Percentiles rank a stretch among this genome's conserved stretches.
These are phyloP conservation scores for Miltochrista miniata DNA, from an alignment of 2,888 invertebrate genomes.

Conservation along the genomic window DNA sequence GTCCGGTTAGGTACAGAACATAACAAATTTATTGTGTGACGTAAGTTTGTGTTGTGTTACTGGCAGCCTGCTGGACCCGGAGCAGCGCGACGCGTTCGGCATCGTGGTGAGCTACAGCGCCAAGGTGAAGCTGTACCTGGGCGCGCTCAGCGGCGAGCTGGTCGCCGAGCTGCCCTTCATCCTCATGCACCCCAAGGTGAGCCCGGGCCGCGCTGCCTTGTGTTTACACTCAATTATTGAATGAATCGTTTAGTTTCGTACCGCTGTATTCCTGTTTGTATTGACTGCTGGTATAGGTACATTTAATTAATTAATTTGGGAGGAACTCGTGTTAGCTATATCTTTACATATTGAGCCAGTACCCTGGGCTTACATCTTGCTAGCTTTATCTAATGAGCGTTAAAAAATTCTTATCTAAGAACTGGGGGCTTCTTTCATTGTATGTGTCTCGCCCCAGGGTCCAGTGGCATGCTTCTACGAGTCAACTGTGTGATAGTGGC, in stretches of 20 bases:
- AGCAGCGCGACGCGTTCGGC: constrained; percentile 96
- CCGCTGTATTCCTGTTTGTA: background rate
- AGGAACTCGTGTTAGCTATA: too few species aligned
- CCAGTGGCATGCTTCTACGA: constrained; percentile 12
- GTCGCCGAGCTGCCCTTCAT: constrained; percentile 96
- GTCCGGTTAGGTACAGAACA: too few species aligned
- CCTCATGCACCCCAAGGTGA: constrained; percentile 94
- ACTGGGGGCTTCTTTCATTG: too few species aligned
- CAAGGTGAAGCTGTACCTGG: constrained; percentile 96
- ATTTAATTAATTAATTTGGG: too few species aligned
- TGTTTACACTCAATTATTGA: background rate
- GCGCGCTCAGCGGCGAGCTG: constrained; percentile 95
- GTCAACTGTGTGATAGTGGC: constrained; percentile 15
- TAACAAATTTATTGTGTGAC: too few species aligned
- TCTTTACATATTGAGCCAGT: too few species aligned
- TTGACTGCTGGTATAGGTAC: background rate
- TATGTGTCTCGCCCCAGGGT: constrained; percentile 14
- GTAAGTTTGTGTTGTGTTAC: too few species aligned
- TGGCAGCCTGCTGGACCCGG: constrained; percentile 83
- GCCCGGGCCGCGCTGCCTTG: background rate
- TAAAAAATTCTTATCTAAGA: too few species aligned
- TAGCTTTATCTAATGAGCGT: too few species aligned
- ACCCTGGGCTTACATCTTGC: too few species aligned
- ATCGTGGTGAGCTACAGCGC: constrained; percentile 98
- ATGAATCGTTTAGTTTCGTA: background rate